phyloP scores from a whole-genome alignment of 1,140 invertebrate species.

The Belonocnema kinseyi region DNA sequence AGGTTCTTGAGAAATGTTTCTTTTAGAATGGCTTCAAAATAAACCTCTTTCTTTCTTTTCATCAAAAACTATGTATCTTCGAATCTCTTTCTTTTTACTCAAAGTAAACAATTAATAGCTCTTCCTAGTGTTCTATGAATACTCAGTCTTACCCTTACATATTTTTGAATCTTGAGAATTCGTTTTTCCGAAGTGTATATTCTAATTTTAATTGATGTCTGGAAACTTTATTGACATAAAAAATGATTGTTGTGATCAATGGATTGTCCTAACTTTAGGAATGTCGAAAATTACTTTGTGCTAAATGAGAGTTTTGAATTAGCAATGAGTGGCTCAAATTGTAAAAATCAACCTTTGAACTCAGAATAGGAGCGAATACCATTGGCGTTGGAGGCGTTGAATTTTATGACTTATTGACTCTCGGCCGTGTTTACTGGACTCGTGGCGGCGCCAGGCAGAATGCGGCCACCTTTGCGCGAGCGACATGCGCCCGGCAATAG shows the following conservation, averaged over 20 bases:
- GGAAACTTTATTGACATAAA: no score
- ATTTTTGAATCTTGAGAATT: background rate
- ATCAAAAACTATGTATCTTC: background rate
- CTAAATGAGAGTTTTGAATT: no score
- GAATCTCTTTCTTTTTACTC: slow-evolving; percentile 5
- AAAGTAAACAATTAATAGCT: slow-evolving; percentile 11
- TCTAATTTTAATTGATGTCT: no score
- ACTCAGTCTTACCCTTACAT: background rate
- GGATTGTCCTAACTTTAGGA: no score
- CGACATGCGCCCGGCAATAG: slow-evolving; percentile 44
- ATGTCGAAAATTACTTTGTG: no score
- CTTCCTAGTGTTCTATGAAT: background rate
- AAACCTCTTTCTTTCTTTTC: background rate
- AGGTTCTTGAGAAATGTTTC: slow-evolving; percentile 25
- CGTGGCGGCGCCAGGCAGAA: slow-evolving; percentile 62
- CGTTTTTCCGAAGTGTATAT: no score
- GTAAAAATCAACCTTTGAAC: slow-evolving; percentile 11
- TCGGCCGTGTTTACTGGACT: slow-evolving; percentile 64
- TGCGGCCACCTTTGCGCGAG: slow-evolving; percentile 60
- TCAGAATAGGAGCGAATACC: slow-evolving; percentile 6
- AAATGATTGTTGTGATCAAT: no score
- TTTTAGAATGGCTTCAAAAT: slow-evolving; percentile 18
- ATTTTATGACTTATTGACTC: slow-evolving; percentile 70
- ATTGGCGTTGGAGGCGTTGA: slow-evolving; percentile 42
- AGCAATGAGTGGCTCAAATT: background rate